Evolutionary conservation across 2,797 vertebrate species (phyloP).

Genomic region (Eulemur rubriventer): DNA sequence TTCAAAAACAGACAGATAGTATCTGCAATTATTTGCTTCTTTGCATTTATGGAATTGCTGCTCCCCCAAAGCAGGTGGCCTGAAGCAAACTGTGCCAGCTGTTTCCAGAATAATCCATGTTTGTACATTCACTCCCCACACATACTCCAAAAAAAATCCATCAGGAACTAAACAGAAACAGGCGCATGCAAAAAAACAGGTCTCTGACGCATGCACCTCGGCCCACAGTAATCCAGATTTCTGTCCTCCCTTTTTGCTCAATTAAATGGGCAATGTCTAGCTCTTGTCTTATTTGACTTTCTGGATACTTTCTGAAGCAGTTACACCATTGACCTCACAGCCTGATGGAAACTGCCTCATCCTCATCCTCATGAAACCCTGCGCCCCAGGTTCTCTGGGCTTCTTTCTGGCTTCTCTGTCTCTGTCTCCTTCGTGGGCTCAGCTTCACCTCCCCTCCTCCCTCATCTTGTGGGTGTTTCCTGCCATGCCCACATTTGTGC

Average conservation of each 20-base stretch:
- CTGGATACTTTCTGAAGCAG: background rate
- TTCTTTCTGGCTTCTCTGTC: background rate
- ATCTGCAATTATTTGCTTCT: conserved; percentile 73
- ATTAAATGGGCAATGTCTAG: background rate
- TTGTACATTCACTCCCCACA: conserved; percentile 49
- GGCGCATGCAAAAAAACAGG: conserved; percentile 3
- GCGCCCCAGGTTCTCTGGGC: background rate
- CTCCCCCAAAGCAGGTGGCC: conserved; percentile 68
- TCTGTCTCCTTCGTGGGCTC: background rate
- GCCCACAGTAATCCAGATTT: background rate
- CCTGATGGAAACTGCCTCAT: background rate
- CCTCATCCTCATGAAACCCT: background rate
- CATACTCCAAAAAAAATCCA: background rate
- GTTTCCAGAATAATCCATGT: conserved; percentile 62
- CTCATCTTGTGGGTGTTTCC: too few species aligned
- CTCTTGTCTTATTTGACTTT: background rate
- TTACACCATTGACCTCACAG: background rate
- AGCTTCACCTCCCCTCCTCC: background rate
- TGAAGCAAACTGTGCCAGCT: conserved; percentile 68
- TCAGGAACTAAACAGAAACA: conserved; percentile 64
- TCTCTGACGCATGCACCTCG: conserved; percentile 9
- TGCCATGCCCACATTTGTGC: background rate
- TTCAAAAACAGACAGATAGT: conserved; percentile 67
- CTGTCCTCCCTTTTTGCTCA: background rate
- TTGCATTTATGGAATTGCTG: conserved; percentile 70